These are phyloP conservation scores for Haliclystus octoradiatus DNA, from an alignment of 30 jellyfish, hydroid and myxozoan genomes.

Conservation along the genomic window DNA sequence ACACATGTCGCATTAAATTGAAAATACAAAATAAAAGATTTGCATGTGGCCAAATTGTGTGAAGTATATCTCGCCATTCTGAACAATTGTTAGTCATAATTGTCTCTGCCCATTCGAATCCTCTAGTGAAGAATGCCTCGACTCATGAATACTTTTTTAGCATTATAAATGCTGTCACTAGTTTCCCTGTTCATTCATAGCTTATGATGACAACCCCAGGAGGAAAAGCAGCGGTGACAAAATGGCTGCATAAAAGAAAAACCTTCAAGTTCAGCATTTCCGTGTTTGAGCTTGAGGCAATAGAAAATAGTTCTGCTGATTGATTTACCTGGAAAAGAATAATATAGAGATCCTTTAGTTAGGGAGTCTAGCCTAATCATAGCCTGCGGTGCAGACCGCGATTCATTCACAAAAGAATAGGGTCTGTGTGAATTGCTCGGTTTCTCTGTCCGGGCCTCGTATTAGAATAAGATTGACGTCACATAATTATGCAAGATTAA, in stretches of 20 bases:
- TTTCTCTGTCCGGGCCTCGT: too few relatives aligned
- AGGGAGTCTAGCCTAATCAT: too few relatives aligned
- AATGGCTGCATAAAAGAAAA: not conserved
- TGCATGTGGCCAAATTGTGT: not conserved
- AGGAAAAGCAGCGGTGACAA: not conserved
- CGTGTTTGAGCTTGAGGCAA: not conserved
- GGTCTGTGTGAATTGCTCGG: too few relatives aligned
- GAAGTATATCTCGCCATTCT: not conserved
- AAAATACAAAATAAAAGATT: not conserved
- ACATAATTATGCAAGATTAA: too few relatives aligned
- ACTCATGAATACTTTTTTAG: not conserved
- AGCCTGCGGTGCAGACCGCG: too few relatives aligned
- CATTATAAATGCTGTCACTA: not conserved
- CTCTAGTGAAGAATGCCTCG: not conserved
- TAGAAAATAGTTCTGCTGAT: not conserved
- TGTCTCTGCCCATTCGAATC: not conserved
- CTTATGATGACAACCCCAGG: not conserved
- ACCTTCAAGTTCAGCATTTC: not conserved
- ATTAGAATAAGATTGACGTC: too few relatives aligned
- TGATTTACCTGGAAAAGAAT: not conserved
- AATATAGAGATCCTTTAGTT: too few relatives aligned
- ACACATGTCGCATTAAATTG: not conserved
- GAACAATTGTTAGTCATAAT: not conserved
- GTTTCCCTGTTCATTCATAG: not conserved
- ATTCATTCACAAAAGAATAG: too few relatives aligned